Percentiles rank a stretch among this genome's conserved stretches.
Conservation (phyloP, 2,888 invertebrate genomes). For the Caenorhabditis doughertyi region DNA sequence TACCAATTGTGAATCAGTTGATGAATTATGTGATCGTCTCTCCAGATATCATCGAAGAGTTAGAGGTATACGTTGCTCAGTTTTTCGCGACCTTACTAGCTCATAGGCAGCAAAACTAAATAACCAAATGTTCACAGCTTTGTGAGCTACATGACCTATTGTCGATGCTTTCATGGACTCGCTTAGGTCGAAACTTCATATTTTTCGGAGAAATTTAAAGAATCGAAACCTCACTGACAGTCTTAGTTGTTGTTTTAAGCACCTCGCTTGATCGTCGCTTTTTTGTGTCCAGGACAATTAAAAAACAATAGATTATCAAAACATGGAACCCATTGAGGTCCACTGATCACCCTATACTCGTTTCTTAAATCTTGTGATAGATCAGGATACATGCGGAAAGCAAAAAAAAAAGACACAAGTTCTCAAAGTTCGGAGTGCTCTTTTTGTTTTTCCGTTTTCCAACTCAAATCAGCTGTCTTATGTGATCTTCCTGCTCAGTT, state of each 20-base stretch:
- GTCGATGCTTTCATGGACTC: no score
- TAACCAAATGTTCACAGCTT: no score
- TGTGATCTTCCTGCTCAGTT: slow-evolving; percentile 29
- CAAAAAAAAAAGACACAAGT: slow-evolving; percentile 17
- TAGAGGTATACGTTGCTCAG: no score
- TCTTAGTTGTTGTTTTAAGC: no score
- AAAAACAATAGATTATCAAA: neutral
- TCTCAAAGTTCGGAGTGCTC: slow-evolving; percentile 30
- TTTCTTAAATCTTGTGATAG: slow-evolving; percentile 24
- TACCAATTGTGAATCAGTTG: slow-evolving; percentile 58
- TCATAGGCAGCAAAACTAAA: no score
- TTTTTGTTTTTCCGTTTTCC: slow-evolving; percentile 23
- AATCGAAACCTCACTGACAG: no score
- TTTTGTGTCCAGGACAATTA: no score
- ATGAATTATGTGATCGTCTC: slow-evolving; percentile 55
- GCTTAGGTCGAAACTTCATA: no score
- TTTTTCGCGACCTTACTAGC: no score
- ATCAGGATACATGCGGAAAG: slow-evolving; percentile 11
- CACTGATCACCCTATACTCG: neutral
- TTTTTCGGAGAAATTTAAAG: no score
- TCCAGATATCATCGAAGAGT: slow-evolving; percentile 61
- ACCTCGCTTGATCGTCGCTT: no score
- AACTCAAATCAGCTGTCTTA: slow-evolving; percentile 37
- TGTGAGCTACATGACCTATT: no score
- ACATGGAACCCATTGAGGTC: neutral